A percentile compares a stretch with the other conserved stretches of the same genome.
These are phyloP conservation scores for Acropora tenuis DNA, from an alignment of 64 coral and sea anemone genomes.

Conservation along the genomic window DNA sequence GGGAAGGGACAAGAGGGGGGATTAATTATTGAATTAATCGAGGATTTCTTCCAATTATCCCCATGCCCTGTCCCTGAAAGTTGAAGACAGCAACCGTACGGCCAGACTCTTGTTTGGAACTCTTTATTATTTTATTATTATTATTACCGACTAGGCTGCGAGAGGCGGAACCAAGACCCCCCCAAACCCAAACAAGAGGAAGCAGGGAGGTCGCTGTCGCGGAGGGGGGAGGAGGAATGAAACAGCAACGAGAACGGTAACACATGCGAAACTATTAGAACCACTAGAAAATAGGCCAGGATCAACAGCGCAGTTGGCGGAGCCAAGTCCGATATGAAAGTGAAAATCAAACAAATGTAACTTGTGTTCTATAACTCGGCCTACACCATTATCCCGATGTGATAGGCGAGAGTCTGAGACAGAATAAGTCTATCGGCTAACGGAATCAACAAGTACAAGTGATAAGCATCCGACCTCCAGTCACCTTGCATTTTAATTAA, in stretches of 20 bases:
- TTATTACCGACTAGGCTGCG: no score
- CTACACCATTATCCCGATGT: not conserved
- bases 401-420: not conserved
- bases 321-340: not conserved
- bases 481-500: constrained; percentile 47
- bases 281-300: no score
- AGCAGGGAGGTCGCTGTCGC: not conserved
- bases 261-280: not conserved
- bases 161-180: not conserved
- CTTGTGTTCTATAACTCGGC: not conserved
- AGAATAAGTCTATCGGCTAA: constrained; percentile 13
- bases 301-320: not conserved
- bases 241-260: not conserved
- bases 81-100: no score
- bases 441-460: constrained; percentile 45
- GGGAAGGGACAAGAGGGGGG: no score
- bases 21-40: no score
- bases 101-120: no score
- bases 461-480: constrained; percentile 39
- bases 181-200: not conserved
- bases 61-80: no score
- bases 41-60: no score
- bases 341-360: not conserved
- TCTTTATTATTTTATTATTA: no score
- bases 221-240: not conserved